phyloP scores from a whole-genome alignment of 2,888 invertebrate genomes.

The Aquatica leii region DNA sequence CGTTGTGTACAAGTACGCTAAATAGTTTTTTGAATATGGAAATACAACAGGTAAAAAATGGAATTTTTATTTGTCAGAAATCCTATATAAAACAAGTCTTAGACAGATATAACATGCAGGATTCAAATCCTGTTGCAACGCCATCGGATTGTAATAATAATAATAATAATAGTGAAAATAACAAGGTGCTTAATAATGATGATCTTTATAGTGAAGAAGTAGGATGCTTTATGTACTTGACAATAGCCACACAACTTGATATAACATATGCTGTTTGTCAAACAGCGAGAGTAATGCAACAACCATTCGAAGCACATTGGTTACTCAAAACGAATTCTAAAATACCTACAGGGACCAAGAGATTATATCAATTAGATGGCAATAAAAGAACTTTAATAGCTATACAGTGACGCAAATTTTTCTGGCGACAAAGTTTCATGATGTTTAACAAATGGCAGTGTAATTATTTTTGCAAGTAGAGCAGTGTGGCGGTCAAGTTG shows the following conservation, averaged over 20 bases:
- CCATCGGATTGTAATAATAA: slow-evolving; percentile 32
- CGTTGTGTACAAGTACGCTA: slow-evolving; percentile 10
- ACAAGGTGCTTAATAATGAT: slow-evolving; percentile 7
- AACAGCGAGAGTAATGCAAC: slow-evolving; percentile 6
- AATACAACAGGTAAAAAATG: slow-evolving; percentile 37
- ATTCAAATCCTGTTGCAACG: slow-evolving; percentile 39
- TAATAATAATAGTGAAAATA: slow-evolving; percentile 19
- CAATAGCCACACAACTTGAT: slow-evolving; percentile 37
- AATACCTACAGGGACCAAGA: slow-evolving; percentile 29
- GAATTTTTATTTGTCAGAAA: slow-evolving; percentile 32
- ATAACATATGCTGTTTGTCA: slow-evolving; percentile 24
- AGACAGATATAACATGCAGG: slow-evolving; percentile 35
- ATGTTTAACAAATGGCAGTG: too few relatives aligned
- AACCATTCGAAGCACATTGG: slow-evolving; percentile 17
- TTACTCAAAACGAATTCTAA: slow-evolving; percentile 28
- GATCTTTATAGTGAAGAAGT: slow-evolving; percentile 38
- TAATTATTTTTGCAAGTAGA: too few relatives aligned
- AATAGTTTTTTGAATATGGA: slow-evolving; percentile 28
- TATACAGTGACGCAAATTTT: too few relatives aligned
- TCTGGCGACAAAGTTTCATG: too few relatives aligned
- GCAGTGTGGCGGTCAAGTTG: too few relatives aligned
- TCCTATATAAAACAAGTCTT: slow-evolving; percentile 26
- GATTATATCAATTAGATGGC: too few relatives aligned
- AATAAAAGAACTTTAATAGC: too few relatives aligned
- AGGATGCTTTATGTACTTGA: slow-evolving; percentile 38